phyloP scores from a whole-genome alignment of 1,140 invertebrate genomes.

The Chrysopa pallens region DNA sequence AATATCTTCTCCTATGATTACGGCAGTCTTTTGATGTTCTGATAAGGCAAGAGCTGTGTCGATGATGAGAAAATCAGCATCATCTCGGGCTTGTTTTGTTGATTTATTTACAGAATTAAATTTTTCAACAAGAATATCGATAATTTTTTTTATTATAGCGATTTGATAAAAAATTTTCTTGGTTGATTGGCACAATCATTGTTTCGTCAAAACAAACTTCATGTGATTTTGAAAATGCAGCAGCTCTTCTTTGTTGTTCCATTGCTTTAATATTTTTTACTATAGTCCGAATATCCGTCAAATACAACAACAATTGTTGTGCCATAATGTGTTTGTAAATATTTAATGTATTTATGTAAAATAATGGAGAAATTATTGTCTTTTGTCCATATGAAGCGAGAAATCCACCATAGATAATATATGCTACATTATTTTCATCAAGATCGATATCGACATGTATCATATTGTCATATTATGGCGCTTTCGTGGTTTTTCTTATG shows the following conservation, averaged over 20 bases:
- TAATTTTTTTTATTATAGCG: constrained; percentile 15
- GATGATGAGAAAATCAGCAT: constrained; percentile 17
- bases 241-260: no score
- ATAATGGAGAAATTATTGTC: constrained; percentile 9
- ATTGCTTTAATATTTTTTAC: no score
- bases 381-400: constrained; percentile 10
- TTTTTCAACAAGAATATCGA: constrained; percentile 13
- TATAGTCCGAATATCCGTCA: no score
- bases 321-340: no score
- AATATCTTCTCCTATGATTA: constrained; percentile 20
- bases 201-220: constrained; percentile 17
- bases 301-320: no score
- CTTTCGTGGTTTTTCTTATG: constrained; percentile 21
- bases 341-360: constrained; percentile 8
- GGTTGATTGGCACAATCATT: constrained; percentile 15
- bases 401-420: constrained; percentile 16
- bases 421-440: constrained; percentile 17
- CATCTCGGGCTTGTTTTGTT: constrained; percentile 15
- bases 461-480: constrained; percentile 18
- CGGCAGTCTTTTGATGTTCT: constrained; percentile 13
- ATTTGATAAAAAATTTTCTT: constrained; percentile 20
- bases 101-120: constrained; percentile 14
- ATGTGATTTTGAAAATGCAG: no score
- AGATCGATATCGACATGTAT: constrained; percentile 11
- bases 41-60: constrained; percentile 16